Percentiles rank a stretch among this genome's conserved stretches.
Conservation (phyloP, 2,113 vertebrate genomes). For the Sturnus vulgaris region DNA sequence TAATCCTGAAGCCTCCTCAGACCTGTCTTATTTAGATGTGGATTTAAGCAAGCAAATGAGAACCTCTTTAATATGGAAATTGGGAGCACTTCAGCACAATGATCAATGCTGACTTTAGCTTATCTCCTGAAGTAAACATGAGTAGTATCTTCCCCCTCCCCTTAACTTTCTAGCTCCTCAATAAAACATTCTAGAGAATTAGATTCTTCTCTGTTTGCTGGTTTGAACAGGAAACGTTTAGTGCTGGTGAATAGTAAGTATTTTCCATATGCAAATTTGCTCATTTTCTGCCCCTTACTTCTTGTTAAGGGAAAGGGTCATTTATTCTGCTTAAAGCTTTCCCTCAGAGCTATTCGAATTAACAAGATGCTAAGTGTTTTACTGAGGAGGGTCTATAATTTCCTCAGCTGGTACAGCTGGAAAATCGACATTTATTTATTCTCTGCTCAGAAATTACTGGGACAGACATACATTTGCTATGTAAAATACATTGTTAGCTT, state of each 20-base stretch:
- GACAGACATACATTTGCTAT: neutral
- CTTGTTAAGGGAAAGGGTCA: conserved; percentile 1
- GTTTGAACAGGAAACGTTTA: conserved; percentile 15
- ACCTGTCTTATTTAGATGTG: neutral
- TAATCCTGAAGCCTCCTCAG: neutral
- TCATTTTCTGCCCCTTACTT: conserved; percentile 1
- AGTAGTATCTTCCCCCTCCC: neutral
- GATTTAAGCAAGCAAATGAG: neutral
- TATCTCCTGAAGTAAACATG: neutral
- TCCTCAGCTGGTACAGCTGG: conserved; percentile 37
- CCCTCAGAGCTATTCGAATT: conserved; percentile 14
- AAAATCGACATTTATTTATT: conserved; percentile 26
- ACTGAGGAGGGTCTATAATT: conserved; percentile 42
- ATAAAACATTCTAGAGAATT: neutral
- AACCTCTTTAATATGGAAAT: neutral
- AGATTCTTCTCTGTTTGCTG: neutral
- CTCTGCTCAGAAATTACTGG: neutral
- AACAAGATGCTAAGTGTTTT: conserved; percentile 31
- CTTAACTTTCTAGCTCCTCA: neutral
- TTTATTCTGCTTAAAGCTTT: conserved; percentile 24
- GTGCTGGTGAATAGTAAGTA: neutral
- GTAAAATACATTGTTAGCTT: neutral
- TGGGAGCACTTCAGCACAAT: neutral
- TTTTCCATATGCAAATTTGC: conserved; percentile 27
- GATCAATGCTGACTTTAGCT: neutral